These are phyloP conservation scores for Pipistrellus kuhlii DNA, from an alignment of 2,797 vertebrate genomes.

Conservation along the genomic window DNA sequence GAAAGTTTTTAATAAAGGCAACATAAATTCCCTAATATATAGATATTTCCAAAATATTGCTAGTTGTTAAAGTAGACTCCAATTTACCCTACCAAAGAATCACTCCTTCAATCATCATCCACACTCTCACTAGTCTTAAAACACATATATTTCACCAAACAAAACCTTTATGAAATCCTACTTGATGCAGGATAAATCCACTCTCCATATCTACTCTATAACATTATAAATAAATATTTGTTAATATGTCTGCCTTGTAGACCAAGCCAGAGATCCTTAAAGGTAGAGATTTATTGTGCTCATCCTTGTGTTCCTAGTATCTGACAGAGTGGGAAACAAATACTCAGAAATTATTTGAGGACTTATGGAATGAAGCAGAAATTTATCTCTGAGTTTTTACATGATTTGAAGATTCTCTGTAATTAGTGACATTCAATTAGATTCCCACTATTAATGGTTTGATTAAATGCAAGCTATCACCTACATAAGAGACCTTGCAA, in stretches of 20 bases:
- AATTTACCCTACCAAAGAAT: background rate
- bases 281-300: background rate
- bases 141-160: background rate
- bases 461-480: background rate
- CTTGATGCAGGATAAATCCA: background rate
- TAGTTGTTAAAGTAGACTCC: background rate
- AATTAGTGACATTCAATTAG: background rate
- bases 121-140: background rate
- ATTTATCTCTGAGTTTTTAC: background rate
- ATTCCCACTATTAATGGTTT: background rate
- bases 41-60: background rate
- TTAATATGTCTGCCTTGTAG: background rate
- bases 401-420: background rate
- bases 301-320: background rate
- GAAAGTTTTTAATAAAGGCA: background rate
- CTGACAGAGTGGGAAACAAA: background rate
- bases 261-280: background rate
- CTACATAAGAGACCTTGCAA: background rate
- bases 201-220: background rate
- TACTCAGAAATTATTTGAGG: background rate
- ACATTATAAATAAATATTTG: background rate
- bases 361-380: background rate
- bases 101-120: background rate
- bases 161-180: background rate
- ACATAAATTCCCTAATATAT: background rate